Evolutionary conservation across 2,888 invertebrate genomes (phyloP), one percentile per base, ranked within the genome.

Genomic region (Leptinotarsa tumamoca): DNA sequence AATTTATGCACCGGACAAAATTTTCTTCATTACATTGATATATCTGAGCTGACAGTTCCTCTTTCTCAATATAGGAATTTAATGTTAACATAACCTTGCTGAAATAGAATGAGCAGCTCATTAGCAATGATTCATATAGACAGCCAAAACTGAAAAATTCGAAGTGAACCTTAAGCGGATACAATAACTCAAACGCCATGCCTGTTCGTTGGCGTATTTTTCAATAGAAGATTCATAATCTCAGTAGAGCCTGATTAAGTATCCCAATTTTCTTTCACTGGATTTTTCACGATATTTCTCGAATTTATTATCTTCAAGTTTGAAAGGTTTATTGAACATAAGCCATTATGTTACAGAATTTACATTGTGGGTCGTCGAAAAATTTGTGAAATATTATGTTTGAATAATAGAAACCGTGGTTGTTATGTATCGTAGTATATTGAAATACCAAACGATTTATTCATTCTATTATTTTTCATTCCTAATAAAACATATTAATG

Each of bases 141-240:
- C 17, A 5, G 43, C 43, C 33, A 13, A 43, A 43, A 63, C 21
- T n/a, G 63, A 43, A 33, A n/a, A 63, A 63, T 43, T n/a, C 63
- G 18, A n/a, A 63, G n/a, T 4, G 43, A 63, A 63, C 43, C 2
- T n/a, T 33, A 4, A 63, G 63, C 63, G 33, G 63, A 43, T 63
- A 63, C 43, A 63, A 63, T 63, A 63, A 33, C 33, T 63, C 63
- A 63, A 33, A 63, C 17, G n/a, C n/a, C 27, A 43, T 63, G 27
- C 69, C 56, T 56, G 56, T 27, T 70, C 18, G 51, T 58, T 61
- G 61, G 49, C 70, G 50, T 70, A 61, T 61, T 70, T 70, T 70
- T 58, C 70, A 58, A 70, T 58, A 49, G 70, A 43, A 21, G 21
- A 70, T 17, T 70, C 49, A 58, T 54, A 70, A 69, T 69, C 68